Base-by-base conservation (phyloP, 2,888 invertebrate genomes). In the Xylota sylvarum region DNA sequence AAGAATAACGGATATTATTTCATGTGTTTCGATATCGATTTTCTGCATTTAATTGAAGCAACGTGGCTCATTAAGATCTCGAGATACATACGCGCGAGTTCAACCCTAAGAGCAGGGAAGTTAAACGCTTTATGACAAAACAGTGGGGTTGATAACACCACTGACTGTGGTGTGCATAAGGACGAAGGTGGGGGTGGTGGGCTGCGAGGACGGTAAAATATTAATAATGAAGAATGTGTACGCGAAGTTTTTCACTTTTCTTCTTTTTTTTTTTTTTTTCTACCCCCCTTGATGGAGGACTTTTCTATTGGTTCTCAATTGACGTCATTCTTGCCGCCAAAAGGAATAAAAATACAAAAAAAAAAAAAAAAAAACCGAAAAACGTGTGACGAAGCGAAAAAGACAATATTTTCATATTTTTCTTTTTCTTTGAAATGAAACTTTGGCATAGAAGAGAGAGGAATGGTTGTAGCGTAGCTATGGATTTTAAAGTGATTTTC, bases 31-130 rank as follows among this genome's bases (percentile, higher is more conserved):
- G 55, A 27, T 50, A 69, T 69, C 69, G 69, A 69, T 69, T 69
- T 69, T 69, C 30, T 55, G 69, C 69, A 55, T 30, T 69, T 69
- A 69, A 69, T 69, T 55, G 55, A 27, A 43, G 43, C 50, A 69
- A 69, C 69, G 40, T 55, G 69, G 69, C 69, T 69, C 69, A 40
- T 69, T 69, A 69, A 40, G 69, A 40, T 40, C 55, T 30, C 55
- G 12, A 30, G 17, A 65, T 19, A 50, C 35, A 52, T 50, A 52
- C 67, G n/a, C 52, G 19, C 50, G 46, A 5, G 27, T n/a, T 30
- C 32, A 14, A n/a, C n/a, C 14, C 43, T 5, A 19, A 48, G 48
- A 19, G 19, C 19, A 48, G n/a, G n/a, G n/a, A n/a, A n/a, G n/a
- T 52, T 52, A 27, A 52, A 52, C n/a, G 27, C 27, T 35, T 64